Evolutionary conservation across 1,140 invertebrate genomes (phyloP).

Genomic region (Stegodyphus dumicola): DNA sequence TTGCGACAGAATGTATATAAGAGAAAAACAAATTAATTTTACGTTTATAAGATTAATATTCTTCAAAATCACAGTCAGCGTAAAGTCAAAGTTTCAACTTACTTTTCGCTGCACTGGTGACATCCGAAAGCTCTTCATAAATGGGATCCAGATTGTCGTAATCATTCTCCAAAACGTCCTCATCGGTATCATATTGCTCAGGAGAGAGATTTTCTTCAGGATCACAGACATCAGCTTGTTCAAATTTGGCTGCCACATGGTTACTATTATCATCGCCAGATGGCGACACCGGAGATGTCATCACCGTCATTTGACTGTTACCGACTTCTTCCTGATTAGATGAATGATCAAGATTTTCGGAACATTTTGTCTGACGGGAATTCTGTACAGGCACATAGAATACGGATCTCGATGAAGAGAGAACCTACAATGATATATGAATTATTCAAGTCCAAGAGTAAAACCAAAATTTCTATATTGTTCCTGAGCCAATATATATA

Average conservation of each 20-base stretch:
- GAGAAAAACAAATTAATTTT: too few relatives aligned
- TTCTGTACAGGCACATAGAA: slow-evolving; percentile 49
- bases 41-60: too few relatives aligned
- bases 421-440: neutral
- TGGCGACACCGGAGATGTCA: slow-evolving; percentile 24
- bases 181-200: slow-evolving; percentile 51
- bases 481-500: too few relatives aligned
- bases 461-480: too few relatives aligned
- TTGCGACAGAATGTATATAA: too few relatives aligned
- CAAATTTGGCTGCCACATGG: neutral
- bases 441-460: too few relatives aligned
- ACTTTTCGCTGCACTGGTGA: slow-evolving; percentile 50
- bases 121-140: slow-evolving; percentile 57
- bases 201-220: slow-evolving; percentile 11
- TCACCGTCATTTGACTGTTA: too few relatives aligned
- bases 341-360: too few relatives aligned
- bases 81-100: neutral
- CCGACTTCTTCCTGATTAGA: too few relatives aligned
- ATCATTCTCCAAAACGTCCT: slow-evolving; percentile 52
- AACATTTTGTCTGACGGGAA: too few relatives aligned
- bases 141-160: slow-evolving; percentile 59
- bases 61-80: too few relatives aligned
- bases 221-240: slow-evolving; percentile 5
- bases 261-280: slow-evolving; percentile 31
- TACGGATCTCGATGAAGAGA: slow-evolving; percentile 35